Base-by-base conservation (phyloP, 2,113 vertebrate species). In the Pangasianodon hypophthalmus region DNA sequence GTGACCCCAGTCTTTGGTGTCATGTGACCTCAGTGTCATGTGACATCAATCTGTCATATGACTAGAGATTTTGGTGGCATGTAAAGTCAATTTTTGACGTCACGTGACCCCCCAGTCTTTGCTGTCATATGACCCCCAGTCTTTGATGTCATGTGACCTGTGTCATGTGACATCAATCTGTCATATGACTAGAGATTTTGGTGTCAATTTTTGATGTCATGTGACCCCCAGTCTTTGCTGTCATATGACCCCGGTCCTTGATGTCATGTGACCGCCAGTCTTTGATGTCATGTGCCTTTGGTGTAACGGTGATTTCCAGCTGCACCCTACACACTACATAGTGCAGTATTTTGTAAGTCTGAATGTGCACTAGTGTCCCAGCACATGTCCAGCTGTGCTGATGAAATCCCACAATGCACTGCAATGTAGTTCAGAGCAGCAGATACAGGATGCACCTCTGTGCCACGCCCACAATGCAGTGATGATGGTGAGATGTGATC, bases 381-480 rank as follows among this genome's bases (percentile, higher is more conserved):
- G 67, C 32, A 71, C 69, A 75, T 44, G 71, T 75, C 37, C 71
- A 75, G 32, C 71, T 75, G 71, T 75, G 37, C 37, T 75, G 69
- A 37, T 41, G 37, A 41, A 75, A 21, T 75, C 37, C 37, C 71
- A 75, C 19, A 44, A 44, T 44, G 71, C 19, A 46, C 37, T 73
- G 71, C 37, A 21, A 7, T 73, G 71, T 26, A 26, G 21, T 46
- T 46, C 75, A 50, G 8, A 83, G 9, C 8, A 56, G 50, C 50
- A 54, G 50, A 56, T 21, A 58, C n/a, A 80, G 48, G 29, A 18
- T 2, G 29, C 24, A 32, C 79, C 48, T 18, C 6, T 52, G 79
- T 54, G 24, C n/a, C 18, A 16, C 21, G 11, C 37, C 41, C 73
- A 77, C 73, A 46, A 10, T 44, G 7, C 16, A 19, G 1, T 73